Base-by-base conservation (phyloP, 2,888 invertebrate species). In the Sacculina carcini region DNA sequence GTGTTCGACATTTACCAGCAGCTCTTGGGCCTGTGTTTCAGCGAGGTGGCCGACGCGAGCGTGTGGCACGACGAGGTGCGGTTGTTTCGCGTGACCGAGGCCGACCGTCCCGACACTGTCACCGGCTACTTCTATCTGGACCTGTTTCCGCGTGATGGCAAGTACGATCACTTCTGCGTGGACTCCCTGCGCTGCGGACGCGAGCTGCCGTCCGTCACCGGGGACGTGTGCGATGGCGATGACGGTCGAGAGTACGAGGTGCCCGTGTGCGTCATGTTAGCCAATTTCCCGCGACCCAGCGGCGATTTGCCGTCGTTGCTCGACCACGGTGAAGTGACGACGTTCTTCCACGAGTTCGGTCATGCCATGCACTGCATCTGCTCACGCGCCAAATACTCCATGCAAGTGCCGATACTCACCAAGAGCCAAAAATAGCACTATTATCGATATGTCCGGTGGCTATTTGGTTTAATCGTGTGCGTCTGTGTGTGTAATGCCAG, bases 341-440 rank as follows among this genome's bases (percentile, higher is more conserved):
- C 69, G 2, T 69, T 63, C 55, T 70, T 70, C 59, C 70, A 70
- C 59, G 70, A 70, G 59, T 70, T 70, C 63, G 70, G 70, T 50
- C 70, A 70, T 60, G 65, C 69, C 24, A 70, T 70, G 70, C 70
- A 70, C 58, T 63, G 65, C 53, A 64, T 69, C 32, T 70, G 69
- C 61, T 62, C 65, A 14, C 59, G 62, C 52, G 61, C 67, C 21
- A 62, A 69, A 26, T 65, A 63, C 53, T 61, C 64, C 9, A 58
- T 64, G 53, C 28, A 16, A 42, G 42, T 42, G n/a, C n/a, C 7
- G n/a, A 16, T n/a, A n/a, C n/a, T 42, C 50, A 21, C 14, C 40
- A 9, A n/a, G n/a, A n/a, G n/a, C n/a, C n/a, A n/a, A n/a, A n/a
- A n/a, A n/a, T n/a, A n/a, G n/a, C n/a, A n/a, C n/a, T n/a, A n/a